These are phyloP conservation scores for Monochamus saltuarius DNA, from an alignment of 1,140 invertebrate genomes.

Conservation along the genomic window DNA sequence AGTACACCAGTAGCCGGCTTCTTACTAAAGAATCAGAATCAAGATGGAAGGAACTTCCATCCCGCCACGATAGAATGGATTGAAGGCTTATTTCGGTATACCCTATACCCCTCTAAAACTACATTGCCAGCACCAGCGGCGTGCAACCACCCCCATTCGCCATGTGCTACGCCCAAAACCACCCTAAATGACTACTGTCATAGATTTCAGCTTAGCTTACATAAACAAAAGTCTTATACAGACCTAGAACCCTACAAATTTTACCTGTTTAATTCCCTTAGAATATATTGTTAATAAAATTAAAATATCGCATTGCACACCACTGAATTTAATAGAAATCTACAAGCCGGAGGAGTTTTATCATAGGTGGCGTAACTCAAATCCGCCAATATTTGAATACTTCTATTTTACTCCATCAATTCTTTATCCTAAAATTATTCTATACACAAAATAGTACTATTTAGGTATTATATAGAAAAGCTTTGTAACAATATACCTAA, in stretches of 20 bases:
- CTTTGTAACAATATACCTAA: no score
- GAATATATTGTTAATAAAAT: no score
- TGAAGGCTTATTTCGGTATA: conserved; percentile 51
- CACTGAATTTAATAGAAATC: conserved; percentile 19
- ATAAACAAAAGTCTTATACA: no score
- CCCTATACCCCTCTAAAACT: conserved; percentile 52
- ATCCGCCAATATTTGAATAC: no score
- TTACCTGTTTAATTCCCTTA: no score
- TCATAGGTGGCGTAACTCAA: conserved; percentile 1
- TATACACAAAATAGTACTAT: no score
- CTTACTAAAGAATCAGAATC: conserved; percentile 49
- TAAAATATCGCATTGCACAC: conserved; percentile 6
- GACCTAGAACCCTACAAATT: no score
- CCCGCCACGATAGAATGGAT: conserved; percentile 52
- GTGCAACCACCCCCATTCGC: conserved; percentile 18
- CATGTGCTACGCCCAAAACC: conserved; percentile 6
- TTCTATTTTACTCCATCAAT: no score
- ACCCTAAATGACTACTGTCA: neutral
- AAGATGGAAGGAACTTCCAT: conserved; percentile 54
- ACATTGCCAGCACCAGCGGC: conserved; percentile 50
- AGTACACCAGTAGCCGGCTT: conserved; percentile 48
- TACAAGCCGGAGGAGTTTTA: conserved; percentile 5
- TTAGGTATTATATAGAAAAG: no score
- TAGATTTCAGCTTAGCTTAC: neutral
- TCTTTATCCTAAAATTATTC: no score